Evolutionary conservation across 1,140 invertebrate genomes (phyloP), one percentile per base, ranked within the genome.

Genomic region (Tetragonula clypearis): DNA sequence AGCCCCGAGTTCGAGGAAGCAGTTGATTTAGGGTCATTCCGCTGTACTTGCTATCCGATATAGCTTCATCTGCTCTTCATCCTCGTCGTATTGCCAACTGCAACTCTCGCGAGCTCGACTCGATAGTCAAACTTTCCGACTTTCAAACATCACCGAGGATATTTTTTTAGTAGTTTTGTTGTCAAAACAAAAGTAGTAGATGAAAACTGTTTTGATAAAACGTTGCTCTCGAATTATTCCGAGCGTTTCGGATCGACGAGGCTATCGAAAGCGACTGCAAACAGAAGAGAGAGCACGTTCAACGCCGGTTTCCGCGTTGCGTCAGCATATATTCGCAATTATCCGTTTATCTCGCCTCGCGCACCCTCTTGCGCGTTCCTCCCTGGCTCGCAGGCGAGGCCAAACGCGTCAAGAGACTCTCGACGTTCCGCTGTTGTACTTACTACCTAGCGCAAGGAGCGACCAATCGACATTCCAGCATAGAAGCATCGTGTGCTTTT

Each of bases 271-370:
- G n/a, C 15, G 60, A 26, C 26, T 49, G 41, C 76, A 74, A 87
- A 23, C 79, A 85, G 73, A 55, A 26, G 49, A 55, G 23, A 30
- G 30, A 30, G 12, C 15, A 30, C n/a, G 17, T 23, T 66, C 55
- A 5, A 19, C 35, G 55, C 66, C 73, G 35, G 49, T 88, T 88
- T 88, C 86, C 82, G 73, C 73, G 79, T 85, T 82, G 80, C 77
- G 62, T 83, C 80, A 76, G 87, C 86, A 84, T 77, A 87, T 87
- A 88, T 87, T 88, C 77, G 76, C 87, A 81, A 84, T 88, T 88
- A 88, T 85, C 82, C 87, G 80, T 55, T 72, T 74, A 66, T 60
- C 65, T 68, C 65, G 62, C 30, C 26, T 66, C 73, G 73, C 74
- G 86, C 79, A 69, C 60, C 68, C 66, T 62, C 72, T 69, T 65